Conservation (phyloP, 2,888 invertebrate species). For the Alloplasta piceator region DNA sequence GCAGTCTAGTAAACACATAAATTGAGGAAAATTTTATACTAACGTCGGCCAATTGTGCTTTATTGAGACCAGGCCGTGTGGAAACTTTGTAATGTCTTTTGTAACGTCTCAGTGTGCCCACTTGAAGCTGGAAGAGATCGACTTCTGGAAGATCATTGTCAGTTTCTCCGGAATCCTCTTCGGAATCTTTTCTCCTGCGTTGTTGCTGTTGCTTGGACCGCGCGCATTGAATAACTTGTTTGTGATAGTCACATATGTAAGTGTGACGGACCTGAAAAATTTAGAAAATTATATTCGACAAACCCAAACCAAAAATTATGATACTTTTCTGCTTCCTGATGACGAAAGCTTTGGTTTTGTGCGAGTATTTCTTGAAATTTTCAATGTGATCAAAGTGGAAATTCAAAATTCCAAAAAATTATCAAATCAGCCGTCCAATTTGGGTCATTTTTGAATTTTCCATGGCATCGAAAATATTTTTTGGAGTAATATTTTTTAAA, state of each 20-base stretch:
- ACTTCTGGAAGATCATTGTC: slow-evolving; percentile 96
- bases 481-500: no score
- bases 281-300: slow-evolving; percentile 26
- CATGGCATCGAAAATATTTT: no score
- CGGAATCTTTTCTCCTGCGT: slow-evolving; percentile 93
- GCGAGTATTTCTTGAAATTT: no score
- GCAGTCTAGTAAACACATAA: no score
- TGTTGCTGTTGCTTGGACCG: slow-evolving; percentile 90
- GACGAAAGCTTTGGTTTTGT: no score
- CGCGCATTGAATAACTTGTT: slow-evolving; percentile 97
- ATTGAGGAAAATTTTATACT: slow-evolving; percentile 76
- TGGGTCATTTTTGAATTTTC: no score
- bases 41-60: slow-evolving; percentile 98
- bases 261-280: slow-evolving; percentile 93
- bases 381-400: no score
- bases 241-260: slow-evolving; percentile 98
- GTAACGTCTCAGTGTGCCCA: slow-evolving; percentile 96
- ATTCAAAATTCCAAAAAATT: no score
- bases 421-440: no score
- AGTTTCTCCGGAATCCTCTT: slow-evolving; percentile 97
- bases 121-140: slow-evolving; percentile 96
- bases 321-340: no score
- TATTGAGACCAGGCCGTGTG: slow-evolving; percentile 95
- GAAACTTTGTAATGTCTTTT: slow-evolving; percentile 97
- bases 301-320: no score